Base-by-base conservation (phyloP, 2,888 invertebrate species). In the Drosophila mercatorum region DNA sequence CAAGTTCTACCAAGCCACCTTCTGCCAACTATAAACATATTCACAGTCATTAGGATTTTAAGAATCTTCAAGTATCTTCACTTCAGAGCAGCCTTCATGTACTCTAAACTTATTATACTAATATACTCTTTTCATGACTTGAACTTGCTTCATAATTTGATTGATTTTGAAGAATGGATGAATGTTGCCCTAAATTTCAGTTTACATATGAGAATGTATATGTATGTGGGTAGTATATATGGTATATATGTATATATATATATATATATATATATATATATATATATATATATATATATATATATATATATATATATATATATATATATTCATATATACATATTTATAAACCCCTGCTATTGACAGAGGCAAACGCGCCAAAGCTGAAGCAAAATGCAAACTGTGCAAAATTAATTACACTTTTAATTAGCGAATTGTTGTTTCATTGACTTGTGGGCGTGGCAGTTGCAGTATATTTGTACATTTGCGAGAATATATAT, bases 381-480 rank as follows among this genome's bases (percentile, higher is more conserved):
- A 34, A 34, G n/a, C 43, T 43, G 56, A 57, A 62, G 58, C 62
- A 61, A 60, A 63, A 61, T 69, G 58, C 60, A 68, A 62, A 65
- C 64, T 63, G 43, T 62, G 60, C 46, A 67, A 74, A 74, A 65
- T 84, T 74, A 83, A 81, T 81, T 83, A 64, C 68, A 68, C 59
- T 67, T 77, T 79, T 68, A 84, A 84, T 83, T 70, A 76, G 61
- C 31, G 28, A 57, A 28, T 26, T 63, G 53, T 49, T 43, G 53
- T 47, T 58, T 59, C 41, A 31, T 22, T 40, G 46, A 61, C 59
- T 66, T 58, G 41, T 52, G 51, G 64, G 68, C 46, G 69, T 53
- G 53, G 38, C 53, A n/a, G 5, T 7, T 5, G 36, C 28, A 10
- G 14, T 4, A 28, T 2, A 28, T 28, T 28, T 47, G 53, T 57